A percentile compares a stretch with the other conserved stretches of the same genome.
Evolutionary conservation across 2,888 invertebrate genomes (phyloP).

Genomic region (Alentia gelatinosa): DNA sequence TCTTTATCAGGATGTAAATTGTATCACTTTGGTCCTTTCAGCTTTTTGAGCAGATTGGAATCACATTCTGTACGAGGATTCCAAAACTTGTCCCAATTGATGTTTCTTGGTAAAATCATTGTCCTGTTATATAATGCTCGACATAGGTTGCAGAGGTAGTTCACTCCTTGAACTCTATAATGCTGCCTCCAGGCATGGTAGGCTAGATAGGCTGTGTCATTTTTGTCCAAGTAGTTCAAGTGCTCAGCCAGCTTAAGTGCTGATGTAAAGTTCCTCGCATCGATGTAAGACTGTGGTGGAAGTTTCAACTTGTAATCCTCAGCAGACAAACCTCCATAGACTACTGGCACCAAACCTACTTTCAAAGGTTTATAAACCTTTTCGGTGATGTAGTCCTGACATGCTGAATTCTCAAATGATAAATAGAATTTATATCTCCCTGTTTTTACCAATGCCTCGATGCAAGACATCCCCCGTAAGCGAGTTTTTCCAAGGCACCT

Average conservation of each 20-base stretch:
- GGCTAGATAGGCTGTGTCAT: background rate
- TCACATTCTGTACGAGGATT: background rate
- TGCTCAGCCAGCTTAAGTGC: background rate
- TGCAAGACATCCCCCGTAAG: background rate
- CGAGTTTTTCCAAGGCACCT: background rate
- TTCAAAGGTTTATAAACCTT: background rate
- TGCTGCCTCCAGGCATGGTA: background rate
- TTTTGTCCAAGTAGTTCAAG: background rate
- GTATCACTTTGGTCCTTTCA: too few species aligned
- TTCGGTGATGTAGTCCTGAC: constrained; percentile 32
- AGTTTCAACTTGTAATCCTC: background rate
- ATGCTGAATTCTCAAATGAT: constrained; percentile 20
- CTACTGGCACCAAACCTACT: background rate
- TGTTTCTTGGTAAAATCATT: background rate
- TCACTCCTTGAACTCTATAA: background rate
- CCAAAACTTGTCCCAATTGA: background rate
- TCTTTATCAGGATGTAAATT: too few species aligned
- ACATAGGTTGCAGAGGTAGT: background rate
- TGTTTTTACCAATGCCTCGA: background rate
- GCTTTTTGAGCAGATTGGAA: background rate
- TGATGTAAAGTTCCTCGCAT: background rate
- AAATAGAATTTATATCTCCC: constrained; percentile 38
- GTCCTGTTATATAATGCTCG: background rate
- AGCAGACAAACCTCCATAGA: background rate
- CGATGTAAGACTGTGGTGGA: constrained; percentile 6